Base-by-base conservation (phyloP, 2,888 invertebrate species). In the Drosophila borealis region DNA sequence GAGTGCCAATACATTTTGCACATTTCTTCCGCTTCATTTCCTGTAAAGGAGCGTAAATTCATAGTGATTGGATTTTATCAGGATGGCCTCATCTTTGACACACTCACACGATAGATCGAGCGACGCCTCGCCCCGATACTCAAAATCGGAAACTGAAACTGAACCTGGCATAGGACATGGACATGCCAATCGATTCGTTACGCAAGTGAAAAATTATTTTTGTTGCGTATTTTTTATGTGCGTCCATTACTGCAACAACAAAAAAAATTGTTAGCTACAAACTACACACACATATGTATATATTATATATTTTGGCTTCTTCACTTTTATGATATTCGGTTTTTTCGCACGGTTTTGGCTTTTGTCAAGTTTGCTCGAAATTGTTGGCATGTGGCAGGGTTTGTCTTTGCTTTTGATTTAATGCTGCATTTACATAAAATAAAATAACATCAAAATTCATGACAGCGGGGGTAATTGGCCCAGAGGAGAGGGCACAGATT, bases 11-110 rank as follows among this genome's bases (percentile, higher is more conserved):
- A 89, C 89, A 89, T 86, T 86, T 86, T 88, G 85, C 89, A 86
- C 85, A 86, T 86, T 86, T 86, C 85, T 86, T 86, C 85, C 85
- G 85, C 85, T 86, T 86, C 85, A 86, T 86, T 86, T 86, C 85
- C 85, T 89, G 85, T 78, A 86, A 88, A 86, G 85, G 89, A 86
- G 85, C 85, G 85, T 82, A 86, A 89, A 86, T 88, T 89, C 85
- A 88, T 86, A 89, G 85, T 86, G 85, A 86, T 86, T 86, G 85
- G 85, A 89, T 89, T 86, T 86, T 86, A 86, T 86, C 85, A 80
- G 78, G 69, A 70, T 78, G 89, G 89, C 83, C 88, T 89, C 85
- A 86, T 86, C 85, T 86, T 85, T 89, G 88, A 89, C 86, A 88
- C 88, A 80, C 81, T 66, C 82, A 50, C 74, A 62, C 60, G 55